Percentiles rank a stretch among this genome's conserved stretches.
These are phyloP conservation scores for Platalea minor DNA, from an alignment of 2,797 vertebrate species.

Conservation along the genomic window DNA sequence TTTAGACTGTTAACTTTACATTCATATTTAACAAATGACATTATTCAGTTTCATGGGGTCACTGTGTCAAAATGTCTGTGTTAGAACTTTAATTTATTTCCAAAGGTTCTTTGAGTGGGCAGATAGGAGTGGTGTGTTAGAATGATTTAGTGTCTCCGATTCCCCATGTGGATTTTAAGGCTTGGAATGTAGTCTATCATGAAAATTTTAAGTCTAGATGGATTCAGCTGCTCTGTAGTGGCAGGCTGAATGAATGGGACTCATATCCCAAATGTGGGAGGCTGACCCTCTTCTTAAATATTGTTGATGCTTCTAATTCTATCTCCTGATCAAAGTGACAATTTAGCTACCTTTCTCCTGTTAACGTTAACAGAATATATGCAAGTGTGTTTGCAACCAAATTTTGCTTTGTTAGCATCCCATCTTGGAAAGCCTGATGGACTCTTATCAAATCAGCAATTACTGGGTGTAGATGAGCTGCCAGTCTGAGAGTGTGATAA, in stretches of 20 bases:
- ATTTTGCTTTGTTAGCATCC: neutral
- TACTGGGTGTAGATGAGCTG: neutral
- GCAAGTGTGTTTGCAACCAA: neutral
- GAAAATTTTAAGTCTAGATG: conserved; percentile 37
- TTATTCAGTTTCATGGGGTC: conserved; percentile 78
- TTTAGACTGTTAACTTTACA: conserved; percentile 64
- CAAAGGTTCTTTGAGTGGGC: conserved; percentile 58
- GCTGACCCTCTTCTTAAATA: neutral
- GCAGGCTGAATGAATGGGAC: neutral
- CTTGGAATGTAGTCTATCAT: neutral
- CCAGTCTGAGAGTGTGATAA: neutral
- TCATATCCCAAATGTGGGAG: neutral
- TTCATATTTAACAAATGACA: conserved; percentile 74
- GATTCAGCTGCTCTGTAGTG: neutral
- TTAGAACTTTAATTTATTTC: conserved; percentile 77
- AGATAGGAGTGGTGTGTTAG: conserved; percentile 56
- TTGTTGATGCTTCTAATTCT: neutral
- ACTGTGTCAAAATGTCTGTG: conserved; percentile 75
- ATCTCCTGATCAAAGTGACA: neutral
- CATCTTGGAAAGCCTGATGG: neutral
- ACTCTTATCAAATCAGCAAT: neutral
- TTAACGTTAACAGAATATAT: neutral
- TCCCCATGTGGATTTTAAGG: conserved; percentile 47
- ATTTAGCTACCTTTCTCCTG: neutral
- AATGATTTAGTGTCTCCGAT: conserved; percentile 61